A percentile compares a stretch with the other conserved stretches of the same genome.
phyloP scores from a whole-genome alignment of 2,113 vertebrate species.

The Bostrychus sinensis region DNA sequence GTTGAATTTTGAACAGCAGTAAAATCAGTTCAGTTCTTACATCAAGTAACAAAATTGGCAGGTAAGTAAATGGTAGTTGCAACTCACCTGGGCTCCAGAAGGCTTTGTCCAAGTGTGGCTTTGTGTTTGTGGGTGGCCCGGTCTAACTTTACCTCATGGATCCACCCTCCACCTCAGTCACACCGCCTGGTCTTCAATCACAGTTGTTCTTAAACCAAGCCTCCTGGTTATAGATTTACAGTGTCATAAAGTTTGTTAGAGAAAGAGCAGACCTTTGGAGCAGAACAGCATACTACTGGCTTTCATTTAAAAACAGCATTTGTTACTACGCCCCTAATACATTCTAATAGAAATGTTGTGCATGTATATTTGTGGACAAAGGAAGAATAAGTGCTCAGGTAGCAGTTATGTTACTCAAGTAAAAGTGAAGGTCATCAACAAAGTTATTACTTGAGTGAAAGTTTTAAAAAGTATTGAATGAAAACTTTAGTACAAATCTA shows the following conservation, averaged over 20 bases:
- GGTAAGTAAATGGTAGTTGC: background rate
- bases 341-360: no score
- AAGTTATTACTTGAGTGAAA: no score
- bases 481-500: no score
- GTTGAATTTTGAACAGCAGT: background rate
- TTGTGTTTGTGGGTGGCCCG: constrained; percentile 17
- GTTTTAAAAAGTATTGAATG: no score
- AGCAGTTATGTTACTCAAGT: no score
- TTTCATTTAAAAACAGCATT: no score
- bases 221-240: constrained; percentile 60
- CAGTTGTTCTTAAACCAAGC: constrained; percentile 26
- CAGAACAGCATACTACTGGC: no score
- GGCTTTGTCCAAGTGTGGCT: constrained; percentile 43
- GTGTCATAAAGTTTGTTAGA: constrained; percentile 58
- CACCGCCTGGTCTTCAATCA: constrained; percentile 23
- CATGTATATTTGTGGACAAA: no score
- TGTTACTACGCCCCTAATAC: no score
- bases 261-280: constrained; percentile 71
- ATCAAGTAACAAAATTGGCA: background rate
- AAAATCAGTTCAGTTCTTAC: background rate
- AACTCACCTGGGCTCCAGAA: constrained; percentile 63
- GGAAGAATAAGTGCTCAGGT: no score
- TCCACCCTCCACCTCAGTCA: constrained; percentile 27
- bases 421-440: no score
- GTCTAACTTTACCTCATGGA: constrained; percentile 14